Evolutionary conservation across 2,113 vertebrate species (phyloP).

Genomic region (Macroglossus sobrinus): DNA sequence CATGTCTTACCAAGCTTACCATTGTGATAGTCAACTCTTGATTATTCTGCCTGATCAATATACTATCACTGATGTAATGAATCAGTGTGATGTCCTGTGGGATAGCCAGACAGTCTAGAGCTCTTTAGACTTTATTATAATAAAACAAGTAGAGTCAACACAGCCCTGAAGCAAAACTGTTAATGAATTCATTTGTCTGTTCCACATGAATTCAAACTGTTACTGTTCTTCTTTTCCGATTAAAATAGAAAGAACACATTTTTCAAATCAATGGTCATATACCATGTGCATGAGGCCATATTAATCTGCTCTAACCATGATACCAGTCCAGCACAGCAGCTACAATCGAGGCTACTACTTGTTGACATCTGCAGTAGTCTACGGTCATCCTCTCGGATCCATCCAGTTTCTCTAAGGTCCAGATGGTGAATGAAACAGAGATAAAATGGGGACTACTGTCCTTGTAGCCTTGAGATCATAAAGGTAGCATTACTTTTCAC

Average conservation of each 20-base stretch:
- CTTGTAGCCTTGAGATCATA: not conserved
- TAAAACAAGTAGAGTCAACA: not conserved
- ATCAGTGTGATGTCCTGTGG: not conserved
- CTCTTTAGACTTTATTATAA: slow-evolving; percentile 18
- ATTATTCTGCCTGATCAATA: slow-evolving; percentile 7
- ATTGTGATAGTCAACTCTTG: not conserved
- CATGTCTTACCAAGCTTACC: not conserved
- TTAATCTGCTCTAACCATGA: slow-evolving; percentile 38
- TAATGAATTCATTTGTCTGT: slow-evolving; percentile 54
- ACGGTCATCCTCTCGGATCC: not conserved
- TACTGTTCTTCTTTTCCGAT: slow-evolving; percentile 2
- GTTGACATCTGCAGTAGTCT: not conserved
- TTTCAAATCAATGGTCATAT: slow-evolving; percentile 36
- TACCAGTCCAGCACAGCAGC: not conserved
- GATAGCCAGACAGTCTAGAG: not conserved
- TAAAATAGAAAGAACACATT: slow-evolving; percentile 48
- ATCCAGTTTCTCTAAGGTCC: not conserved
- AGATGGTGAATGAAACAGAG: not conserved
- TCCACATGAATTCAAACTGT: slow-evolving; percentile 44
- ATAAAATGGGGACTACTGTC: not conserved
- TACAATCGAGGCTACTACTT: not conserved
- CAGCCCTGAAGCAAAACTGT: slow-evolving; percentile 12
- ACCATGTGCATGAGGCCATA: slow-evolving; percentile 7
- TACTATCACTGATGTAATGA: not conserved
- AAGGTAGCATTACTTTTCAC: not conserved